Percentiles rank a stretch among this genome's conserved stretches.
Evolutionary conservation across 2,888 invertebrate genomes (phyloP).

Genomic region (Galerucella nymphaeae): DNA sequence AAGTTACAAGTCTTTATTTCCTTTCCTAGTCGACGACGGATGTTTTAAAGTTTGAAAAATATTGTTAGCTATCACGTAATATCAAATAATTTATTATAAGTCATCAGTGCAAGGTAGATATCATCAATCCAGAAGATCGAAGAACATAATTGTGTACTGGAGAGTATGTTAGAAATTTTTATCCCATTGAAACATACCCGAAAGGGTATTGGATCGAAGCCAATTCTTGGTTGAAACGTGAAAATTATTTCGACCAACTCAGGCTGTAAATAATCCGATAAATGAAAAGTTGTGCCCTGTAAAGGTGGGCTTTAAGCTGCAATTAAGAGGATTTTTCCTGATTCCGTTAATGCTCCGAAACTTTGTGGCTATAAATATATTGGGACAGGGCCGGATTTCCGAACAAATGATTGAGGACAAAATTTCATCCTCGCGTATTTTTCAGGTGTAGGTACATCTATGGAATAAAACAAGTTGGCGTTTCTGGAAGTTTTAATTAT

Average conservation of each 20-base stretch:
- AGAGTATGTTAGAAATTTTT: too few species aligned
- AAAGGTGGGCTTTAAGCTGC: slow-evolving; percentile 12
- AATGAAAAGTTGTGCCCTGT: slow-evolving; percentile 6
- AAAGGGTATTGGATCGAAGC: neutral
- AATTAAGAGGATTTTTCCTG: slow-evolving; percentile 11
- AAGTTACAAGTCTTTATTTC: neutral
- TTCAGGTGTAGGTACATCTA: too few species aligned
- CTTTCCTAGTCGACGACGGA: neutral
- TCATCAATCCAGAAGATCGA: too few species aligned
- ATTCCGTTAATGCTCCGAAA: slow-evolving; percentile 10
- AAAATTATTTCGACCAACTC: neutral
- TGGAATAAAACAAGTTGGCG: neutral
- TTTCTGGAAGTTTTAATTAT: neutral
- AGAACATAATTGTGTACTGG: too few species aligned
- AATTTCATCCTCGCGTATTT: too few species aligned
- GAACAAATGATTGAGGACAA: neutral
- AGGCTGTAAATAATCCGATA: neutral
- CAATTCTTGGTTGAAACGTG: neutral
- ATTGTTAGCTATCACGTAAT: neutral
- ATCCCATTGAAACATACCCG: neutral
- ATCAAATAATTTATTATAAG: too few species aligned
- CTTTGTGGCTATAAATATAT: slow-evolving; percentile 1
- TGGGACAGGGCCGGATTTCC: neutral
- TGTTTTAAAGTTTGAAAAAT: neutral
- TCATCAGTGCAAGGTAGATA: too few species aligned